Percentiles rank a stretch among this genome's conserved stretches.
Evolutionary conservation across 2,113 vertebrate species (phyloP).

Genomic region (Micromys minutus): DNA sequence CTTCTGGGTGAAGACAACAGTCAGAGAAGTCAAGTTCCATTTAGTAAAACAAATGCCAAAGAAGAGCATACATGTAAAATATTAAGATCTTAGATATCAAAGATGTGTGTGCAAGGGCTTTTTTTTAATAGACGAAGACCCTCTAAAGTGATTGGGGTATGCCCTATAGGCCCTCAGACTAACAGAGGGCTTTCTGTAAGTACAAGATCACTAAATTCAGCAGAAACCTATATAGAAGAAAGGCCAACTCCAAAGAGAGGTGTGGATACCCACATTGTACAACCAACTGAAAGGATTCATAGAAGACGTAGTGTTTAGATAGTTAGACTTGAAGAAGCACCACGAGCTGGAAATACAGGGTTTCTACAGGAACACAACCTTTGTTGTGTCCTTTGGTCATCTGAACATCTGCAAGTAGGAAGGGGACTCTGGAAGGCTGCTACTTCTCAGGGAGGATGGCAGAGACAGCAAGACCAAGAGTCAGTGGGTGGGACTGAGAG

Average conservation of each 20-base stretch:
- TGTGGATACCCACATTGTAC: not conserved
- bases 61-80: not conserved
- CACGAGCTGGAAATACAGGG: not conserved
- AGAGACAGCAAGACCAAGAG: not conserved
- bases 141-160: not conserved
- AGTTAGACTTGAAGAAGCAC: constrained; percentile 4
- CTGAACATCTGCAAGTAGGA: not conserved
- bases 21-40: not conserved
- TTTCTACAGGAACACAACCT: not conserved
- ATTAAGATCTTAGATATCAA: not conserved
- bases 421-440: not conserved
- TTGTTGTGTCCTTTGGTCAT: not conserved
- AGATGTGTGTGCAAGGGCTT: not conserved
- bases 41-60: constrained; percentile 35
- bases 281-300: not conserved
- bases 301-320: not conserved
- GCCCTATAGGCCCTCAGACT: not conserved
- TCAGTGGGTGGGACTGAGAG: not conserved
- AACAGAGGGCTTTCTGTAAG: not conserved
- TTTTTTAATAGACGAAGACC: not conserved
- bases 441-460: not conserved
- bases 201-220: not conserved
- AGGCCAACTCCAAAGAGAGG: not conserved
- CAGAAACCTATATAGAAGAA: not conserved
- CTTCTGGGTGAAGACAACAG: constrained; percentile 38